A percentile compares a stretch with the other conserved stretches of the same genome.
Conservation (phyloP, 2,113 vertebrate genomes). For the Vicugna pacos region DNA sequence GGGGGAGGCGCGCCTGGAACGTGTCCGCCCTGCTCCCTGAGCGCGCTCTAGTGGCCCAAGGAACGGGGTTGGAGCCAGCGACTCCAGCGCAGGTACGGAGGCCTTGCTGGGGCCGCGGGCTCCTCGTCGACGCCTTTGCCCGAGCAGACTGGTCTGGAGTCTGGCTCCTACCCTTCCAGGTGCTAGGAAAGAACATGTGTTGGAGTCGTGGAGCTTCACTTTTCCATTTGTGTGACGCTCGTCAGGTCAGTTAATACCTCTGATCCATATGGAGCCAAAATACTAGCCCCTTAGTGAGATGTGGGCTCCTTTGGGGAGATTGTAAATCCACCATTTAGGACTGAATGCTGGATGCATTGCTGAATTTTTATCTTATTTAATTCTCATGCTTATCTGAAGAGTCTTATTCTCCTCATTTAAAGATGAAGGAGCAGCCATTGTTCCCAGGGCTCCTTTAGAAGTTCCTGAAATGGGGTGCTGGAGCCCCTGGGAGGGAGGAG, state of each 20-base stretch:
- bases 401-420: background rate
- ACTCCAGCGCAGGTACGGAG: background rate
- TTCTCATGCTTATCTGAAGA: background rate
- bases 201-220: background rate
- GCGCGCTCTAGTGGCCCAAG: background rate
- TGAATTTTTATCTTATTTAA: background rate
- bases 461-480: background rate
- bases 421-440: background rate
- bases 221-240: background rate
- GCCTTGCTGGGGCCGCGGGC: background rate
- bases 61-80: background rate
- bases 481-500: background rate
- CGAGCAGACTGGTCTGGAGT: accelerated
- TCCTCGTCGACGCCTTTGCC: accelerated
- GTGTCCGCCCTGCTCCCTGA: background rate
- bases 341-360: accelerated
- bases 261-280: background rate
- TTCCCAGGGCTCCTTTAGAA: background rate
- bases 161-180: background rate
- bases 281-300: background rate
- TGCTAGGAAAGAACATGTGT: accelerated
- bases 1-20: accelerated
- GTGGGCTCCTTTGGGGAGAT: too few species aligned
- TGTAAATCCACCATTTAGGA: background rate
- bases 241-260: background rate